A percentile compares a stretch with the other conserved stretches of the same genome.
These are phyloP conservation scores for Cyclina sinensis DNA, from an alignment of 1,140 invertebrate species.

Conservation along the genomic window DNA sequence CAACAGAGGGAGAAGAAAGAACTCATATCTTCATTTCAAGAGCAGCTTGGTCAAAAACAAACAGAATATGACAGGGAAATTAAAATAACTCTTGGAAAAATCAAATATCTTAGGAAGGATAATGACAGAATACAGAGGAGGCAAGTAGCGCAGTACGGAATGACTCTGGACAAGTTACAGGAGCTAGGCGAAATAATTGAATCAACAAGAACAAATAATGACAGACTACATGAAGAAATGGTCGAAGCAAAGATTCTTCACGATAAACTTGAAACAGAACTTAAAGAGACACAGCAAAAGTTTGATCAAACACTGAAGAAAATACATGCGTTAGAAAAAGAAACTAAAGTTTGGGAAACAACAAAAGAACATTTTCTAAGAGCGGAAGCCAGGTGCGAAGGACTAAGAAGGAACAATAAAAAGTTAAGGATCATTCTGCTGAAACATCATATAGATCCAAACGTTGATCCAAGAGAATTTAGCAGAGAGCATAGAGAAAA, in stretches of 20 bases:
- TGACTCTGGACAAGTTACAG: conserved; percentile 46
- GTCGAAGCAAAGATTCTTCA: conserved; percentile 37
- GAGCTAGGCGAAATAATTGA: conserved; percentile 36
- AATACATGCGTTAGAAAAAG: conserved; percentile 37
- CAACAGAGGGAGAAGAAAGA: conserved; percentile 48
- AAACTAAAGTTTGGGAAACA: conserved; percentile 36
- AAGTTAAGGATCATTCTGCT: conserved; percentile 44
- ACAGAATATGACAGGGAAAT: conserved; percentile 32
- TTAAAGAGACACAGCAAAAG: conserved; percentile 32
- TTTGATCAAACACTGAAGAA: conserved; percentile 21
- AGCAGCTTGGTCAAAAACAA: conserved; percentile 41
- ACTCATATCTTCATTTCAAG: conserved; percentile 35
- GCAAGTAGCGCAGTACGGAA: conserved; percentile 51
- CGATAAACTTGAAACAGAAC: conserved; percentile 57
- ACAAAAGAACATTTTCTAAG: conserved; percentile 5
- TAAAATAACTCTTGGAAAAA: conserved; percentile 23
- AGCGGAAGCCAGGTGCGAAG: conserved; percentile 27
- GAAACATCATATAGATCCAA: conserved; percentile 56
- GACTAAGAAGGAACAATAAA: conserved; percentile 27
- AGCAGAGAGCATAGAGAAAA: conserved; percentile 30
- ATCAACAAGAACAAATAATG: conserved; percentile 34
- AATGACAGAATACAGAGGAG: conserved; percentile 49
- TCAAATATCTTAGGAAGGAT: conserved; percentile 33
- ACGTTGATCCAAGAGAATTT: conserved; percentile 28
- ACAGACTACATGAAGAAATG: conserved; percentile 52